Evolutionary conservation across 2,888 invertebrate genomes (phyloP), one percentile per base, ranked within the genome.

Genomic region (Mimachlamys varia): DNA sequence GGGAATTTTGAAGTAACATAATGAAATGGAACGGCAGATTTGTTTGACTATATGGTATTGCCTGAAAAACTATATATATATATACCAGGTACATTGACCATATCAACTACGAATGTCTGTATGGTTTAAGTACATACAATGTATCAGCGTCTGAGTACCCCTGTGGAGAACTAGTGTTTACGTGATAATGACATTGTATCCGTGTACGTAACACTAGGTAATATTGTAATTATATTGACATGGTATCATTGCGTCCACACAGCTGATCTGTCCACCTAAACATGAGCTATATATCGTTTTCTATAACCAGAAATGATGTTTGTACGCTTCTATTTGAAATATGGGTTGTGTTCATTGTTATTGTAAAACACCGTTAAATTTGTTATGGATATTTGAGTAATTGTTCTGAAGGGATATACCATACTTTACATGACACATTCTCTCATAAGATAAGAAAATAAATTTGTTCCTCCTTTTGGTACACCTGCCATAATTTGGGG

Each of bases 211-310:
- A n/a, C n/a, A n/a, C n/a, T n/a, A n/a, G n/a, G n/a, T n/a, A n/a
- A n/a, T n/a, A n/a, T n/a, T n/a, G n/a, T n/a, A n/a, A n/a, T 76
- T 76, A 76, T 76, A 76, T n/a, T 76, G 27, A 76, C 62, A 76
- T 76, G 62, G 62, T 27, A 76, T 76, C 62, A 76, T 76, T 76
- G 62, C 62, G 62, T 76, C 62, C 62, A 76, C 62, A 27, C 13
- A 76, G n/a, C 62, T 27, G 27, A 76, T 76, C 62, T 76, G 62
- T 76, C 62, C 62, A 76, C 62, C 62, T 76, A 5, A 27, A 76
- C 62, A 76, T 76, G 62, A 76, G 62, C 62, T 76, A 76, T 76
- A 27, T 76, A 27, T 76, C 3, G 5, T 76, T 50, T 50, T 12
- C 50, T 50, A 50, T 17, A 55, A 55, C 12, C 55, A 55, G 55